Evolutionary conservation across 2,888 invertebrate genomes (phyloP).

Genomic region (Hypena proboscidalis): DNA sequence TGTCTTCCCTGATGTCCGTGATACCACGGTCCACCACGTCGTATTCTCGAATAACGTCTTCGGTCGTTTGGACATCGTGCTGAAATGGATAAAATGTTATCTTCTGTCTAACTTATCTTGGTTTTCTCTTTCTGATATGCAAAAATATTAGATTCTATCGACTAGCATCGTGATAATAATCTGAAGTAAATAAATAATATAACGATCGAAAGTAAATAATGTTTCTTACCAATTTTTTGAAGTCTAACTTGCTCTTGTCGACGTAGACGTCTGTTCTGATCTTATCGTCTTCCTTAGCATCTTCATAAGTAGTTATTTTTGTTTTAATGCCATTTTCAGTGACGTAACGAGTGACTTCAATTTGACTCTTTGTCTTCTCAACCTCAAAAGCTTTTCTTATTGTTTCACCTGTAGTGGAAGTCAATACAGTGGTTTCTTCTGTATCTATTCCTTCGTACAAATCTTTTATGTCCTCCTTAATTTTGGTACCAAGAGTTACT

Average conservation of each 20-base stretch:
- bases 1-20: constrained; percentile 76
- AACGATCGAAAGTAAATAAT: constrained; percentile 13
- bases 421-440: constrained; percentile 70
- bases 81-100: constrained; percentile 49
- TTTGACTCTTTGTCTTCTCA: constrained; percentile 78
- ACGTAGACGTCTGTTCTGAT: constrained; percentile 80
- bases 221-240: constrained; percentile 80
- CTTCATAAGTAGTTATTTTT: constrained; percentile 81
- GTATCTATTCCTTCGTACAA: constrained; percentile 77
- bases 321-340: constrained; percentile 79
- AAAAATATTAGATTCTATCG: neutral
- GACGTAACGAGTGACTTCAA: constrained; percentile 80
- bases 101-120: constrained; percentile 3
- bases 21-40: constrained; percentile 82
- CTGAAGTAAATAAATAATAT: neutral
- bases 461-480: constrained; percentile 86
- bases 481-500: constrained; percentile 83
- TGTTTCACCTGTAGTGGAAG: constrained; percentile 66
- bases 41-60: constrained; percentile 77
- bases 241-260: constrained; percentile 81
- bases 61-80: constrained; percentile 81
- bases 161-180: too few species aligned
- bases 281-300: constrained; percentile 81
- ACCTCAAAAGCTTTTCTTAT: constrained; percentile 78
- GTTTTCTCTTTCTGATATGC: constrained; percentile 8